Evolutionary conservation across 2,797 vertebrate genomes (phyloP), one percentile per base, ranked within the genome.

Genomic region (Brachyalestes nurse): DNA sequence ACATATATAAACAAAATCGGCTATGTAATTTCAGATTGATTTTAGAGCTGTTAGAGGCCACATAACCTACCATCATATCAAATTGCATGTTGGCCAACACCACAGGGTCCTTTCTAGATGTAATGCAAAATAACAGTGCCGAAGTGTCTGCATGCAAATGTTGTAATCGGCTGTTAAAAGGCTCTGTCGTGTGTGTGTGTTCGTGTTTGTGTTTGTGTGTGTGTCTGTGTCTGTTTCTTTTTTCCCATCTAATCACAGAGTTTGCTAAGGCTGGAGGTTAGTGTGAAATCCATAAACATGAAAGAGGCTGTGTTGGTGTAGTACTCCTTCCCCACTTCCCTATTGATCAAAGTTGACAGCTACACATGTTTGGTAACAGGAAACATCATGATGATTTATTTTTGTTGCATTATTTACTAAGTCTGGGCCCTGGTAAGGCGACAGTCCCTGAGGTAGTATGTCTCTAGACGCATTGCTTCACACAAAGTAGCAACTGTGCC

Each of bases 271-370:
- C 84, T 64, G 67, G 57, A 61, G 70, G 82, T 88, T 87, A 82
- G 85, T 79, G 60, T 81, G 58, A 82, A 75, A 82, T 86, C 85
- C 88, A 87, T 89, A 84, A 90, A 86, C 85, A 91, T 84, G 80
- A 88, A 87, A 85, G 79, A 70, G 57, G 16, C 57, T 72, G 85
- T 89, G 88, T 90, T 87, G 87, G 82, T 88, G 84, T 85, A 76
- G 81, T 81, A 66, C 84, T 16, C 80, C 88, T 89, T 89, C 86
- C 84, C 28, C 86, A 88, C 34, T 66, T 85, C 88, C 72, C 40
- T 90, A 92, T 93, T 92, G 91, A 93, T 94, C 93, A 93, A 90
- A 91, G 91, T 83, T 91, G 93, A 92, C 92, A 93, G 91, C 89
- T 92, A 92, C 91, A 94, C 90, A 91, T 92, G 93, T 93, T 92